Base-by-base conservation (phyloP, 2,888 invertebrate species). In the Metalampra italica region DNA sequence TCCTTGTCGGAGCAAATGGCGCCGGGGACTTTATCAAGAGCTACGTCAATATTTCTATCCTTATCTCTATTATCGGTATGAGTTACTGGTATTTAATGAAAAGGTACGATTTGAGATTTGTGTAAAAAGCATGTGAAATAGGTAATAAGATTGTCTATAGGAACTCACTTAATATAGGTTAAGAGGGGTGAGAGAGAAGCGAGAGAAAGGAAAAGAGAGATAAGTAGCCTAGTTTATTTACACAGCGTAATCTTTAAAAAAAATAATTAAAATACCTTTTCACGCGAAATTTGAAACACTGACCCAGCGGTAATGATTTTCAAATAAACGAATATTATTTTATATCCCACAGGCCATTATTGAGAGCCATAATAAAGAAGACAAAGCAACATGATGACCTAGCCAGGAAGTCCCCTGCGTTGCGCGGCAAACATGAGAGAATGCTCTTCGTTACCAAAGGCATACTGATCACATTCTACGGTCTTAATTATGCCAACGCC, bases 31-130 rank as follows among this genome's bases (percentile, higher is more conserved):
- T 66, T 14, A 62, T 84, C 45, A 83, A 79, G 54, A 77, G 74
- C 39, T 77, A 64, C 34, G 71, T 84, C n/a, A 83, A 77, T 47
- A 57, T 85, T 0, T 75, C 79, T 0, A 53, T 86, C 11, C 22
- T 82, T 0, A 53, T 66, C 0, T 50, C 84, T 4, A 72, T 70
- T 1, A 53, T 55, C 0, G 82, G 75, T 41, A 75, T 70, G 45
- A 79, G 69, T 46, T 76, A 74, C 57, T 86, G 86, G 86, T 82
- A 71, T 55, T 45, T 80, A 2, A 70, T 34, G 42, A 66, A 78
- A 50, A 73, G 80, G 86, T 82, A 51, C 56, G 54, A 43, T 46
- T 7, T 29, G 13, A 29, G 12, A 12, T 8, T 34, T 4, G 3
- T 3, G 11, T 3, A 4, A 34, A 34, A 11, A 34, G 9, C 11